These are phyloP conservation scores for Polydesmus complanatus DNA, from an alignment of 2,888 invertebrate genomes.

Conservation along the genomic window DNA sequence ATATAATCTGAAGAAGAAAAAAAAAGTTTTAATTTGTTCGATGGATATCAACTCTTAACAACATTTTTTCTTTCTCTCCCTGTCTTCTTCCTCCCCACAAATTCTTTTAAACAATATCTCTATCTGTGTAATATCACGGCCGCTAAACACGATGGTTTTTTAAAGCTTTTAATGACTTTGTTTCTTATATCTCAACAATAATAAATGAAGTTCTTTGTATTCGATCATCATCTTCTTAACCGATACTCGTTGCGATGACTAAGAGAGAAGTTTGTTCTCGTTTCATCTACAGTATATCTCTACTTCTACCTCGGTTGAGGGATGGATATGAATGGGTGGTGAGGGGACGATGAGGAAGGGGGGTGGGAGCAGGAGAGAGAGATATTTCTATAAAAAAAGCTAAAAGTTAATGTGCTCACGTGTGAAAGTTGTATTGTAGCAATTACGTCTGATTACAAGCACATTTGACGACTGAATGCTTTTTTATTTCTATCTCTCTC, in stretches of 20 bases:
- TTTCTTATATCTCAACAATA: background rate
- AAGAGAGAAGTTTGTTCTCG: no score
- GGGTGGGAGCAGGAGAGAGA: no score
- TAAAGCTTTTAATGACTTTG: background rate
- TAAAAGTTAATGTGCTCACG: conserved; percentile 9
- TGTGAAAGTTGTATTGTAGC: conserved; percentile 10
- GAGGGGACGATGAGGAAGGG: no score
- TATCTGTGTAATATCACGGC: no score
- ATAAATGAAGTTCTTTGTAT: background rate
- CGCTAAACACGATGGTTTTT: background rate
- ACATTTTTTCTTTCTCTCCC: no score
- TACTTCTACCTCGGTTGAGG: no score
- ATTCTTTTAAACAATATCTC: background rate
- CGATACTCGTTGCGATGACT: no score
- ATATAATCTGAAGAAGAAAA: background rate
- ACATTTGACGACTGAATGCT: conserved; percentile 6
- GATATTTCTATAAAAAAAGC: no score
- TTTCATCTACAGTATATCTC: no score
- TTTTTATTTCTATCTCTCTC: conserved; percentile 1
- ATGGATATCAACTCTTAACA: background rate
- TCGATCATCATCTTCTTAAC: background rate
- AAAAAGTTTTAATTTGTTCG: background rate
- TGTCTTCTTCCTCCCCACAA: background rate
- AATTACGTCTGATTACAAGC: conserved; percentile 13
- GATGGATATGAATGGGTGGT: no score